phyloP scores from a whole-genome alignment of 2,113 vertebrate species.

The Sorex fumeus region DNA sequence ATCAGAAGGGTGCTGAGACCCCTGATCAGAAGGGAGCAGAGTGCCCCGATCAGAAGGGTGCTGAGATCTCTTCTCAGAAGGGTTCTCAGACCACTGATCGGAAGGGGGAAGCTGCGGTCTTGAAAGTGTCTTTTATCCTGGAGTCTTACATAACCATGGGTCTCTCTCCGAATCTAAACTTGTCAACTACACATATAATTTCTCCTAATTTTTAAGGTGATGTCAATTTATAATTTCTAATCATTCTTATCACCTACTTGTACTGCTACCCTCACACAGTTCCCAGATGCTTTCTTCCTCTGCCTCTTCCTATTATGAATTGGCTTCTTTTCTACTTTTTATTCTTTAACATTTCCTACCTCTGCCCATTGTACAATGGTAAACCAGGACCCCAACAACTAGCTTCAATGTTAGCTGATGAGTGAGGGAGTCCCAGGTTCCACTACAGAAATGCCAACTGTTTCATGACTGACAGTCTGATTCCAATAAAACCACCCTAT shows the following conservation, averaged over 20 bases:
- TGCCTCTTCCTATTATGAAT: not conserved
- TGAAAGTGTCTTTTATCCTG: no score
- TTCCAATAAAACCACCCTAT: conserved; percentile 53
- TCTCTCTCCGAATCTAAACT: not conserved
- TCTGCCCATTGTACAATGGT: not conserved
- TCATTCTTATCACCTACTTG: not conserved
- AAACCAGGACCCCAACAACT: not conserved
- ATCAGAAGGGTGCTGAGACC: no score
- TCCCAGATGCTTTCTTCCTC: not conserved
- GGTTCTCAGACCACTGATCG: accelerated
- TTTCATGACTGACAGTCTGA: not conserved
- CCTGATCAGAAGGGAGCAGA: no score
- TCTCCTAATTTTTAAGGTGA: not conserved
- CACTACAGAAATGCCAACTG: not conserved
- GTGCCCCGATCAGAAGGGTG: no score
- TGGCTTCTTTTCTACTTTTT: not conserved
- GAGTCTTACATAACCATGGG: accelerated
- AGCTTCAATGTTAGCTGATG: not conserved
- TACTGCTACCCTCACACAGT: not conserved
- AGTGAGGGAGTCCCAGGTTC: not conserved
- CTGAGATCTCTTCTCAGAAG: not conserved
- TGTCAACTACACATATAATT: not conserved
- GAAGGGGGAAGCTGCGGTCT: not conserved
- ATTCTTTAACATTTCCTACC: not conserved
- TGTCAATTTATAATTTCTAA: not conserved